Percentiles rank a stretch among this genome's conserved stretches.
These are phyloP conservation scores for Chelonus formosanus DNA, from an alignment of 2,888 invertebrate genomes.

Conservation along the genomic window DNA sequence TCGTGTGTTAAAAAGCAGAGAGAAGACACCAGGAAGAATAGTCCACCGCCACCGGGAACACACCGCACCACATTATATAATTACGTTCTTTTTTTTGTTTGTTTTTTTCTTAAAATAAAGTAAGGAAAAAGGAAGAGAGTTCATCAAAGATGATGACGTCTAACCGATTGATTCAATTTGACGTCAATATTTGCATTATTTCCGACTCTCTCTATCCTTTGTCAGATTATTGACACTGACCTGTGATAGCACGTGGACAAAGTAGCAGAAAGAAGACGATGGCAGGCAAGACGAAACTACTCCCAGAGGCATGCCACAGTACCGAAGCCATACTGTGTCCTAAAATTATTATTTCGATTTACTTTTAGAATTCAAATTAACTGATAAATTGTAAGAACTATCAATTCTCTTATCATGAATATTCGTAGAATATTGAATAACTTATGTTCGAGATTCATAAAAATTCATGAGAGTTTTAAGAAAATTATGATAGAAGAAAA, in stretches of 20 bases:
- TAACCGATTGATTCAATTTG: background rate
- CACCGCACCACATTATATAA: slow-evolving; percentile 52
- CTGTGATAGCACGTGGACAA: slow-evolving; percentile 80
- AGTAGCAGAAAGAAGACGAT: slow-evolving; percentile 78
- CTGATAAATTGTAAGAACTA: too few species aligned
- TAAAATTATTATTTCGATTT: slow-evolving; percentile 55
- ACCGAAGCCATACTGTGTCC: slow-evolving; percentile 87
- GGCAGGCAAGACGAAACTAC: slow-evolving; percentile 77
- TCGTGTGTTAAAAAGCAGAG: slow-evolving; percentile 49
- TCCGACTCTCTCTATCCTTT: slow-evolving; percentile 1
- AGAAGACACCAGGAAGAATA: slow-evolving; percentile 42
- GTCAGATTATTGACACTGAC: slow-evolving; percentile 67
- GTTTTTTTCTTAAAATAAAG: background rate
- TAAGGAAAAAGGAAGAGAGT: too few species aligned
- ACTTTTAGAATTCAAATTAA: background rate
- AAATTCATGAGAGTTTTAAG: too few species aligned
- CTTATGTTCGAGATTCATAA: too few species aligned
- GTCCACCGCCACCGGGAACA: slow-evolving; percentile 61
- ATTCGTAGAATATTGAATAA: too few species aligned
- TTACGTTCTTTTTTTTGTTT: slow-evolving; percentile 15
- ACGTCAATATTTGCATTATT: background rate
- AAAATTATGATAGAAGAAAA: too few species aligned
- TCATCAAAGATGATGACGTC: too few species aligned
- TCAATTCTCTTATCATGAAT: background rate
- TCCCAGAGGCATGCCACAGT: slow-evolving; percentile 84